phyloP scores from a whole-genome alignment of 1,140 invertebrate genomes.

The Acarapis woodi region DNA sequence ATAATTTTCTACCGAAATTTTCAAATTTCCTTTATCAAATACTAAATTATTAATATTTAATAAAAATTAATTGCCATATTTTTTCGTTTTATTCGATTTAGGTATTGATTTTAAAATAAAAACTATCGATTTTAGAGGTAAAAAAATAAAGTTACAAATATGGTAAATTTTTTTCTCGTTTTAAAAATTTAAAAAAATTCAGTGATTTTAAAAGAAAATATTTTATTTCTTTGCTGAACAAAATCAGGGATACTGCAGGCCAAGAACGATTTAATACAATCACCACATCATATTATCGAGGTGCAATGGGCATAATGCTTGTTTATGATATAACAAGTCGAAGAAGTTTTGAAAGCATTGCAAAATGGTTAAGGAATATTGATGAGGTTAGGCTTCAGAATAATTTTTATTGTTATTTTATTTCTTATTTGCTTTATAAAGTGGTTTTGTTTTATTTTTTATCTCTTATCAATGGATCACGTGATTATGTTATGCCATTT shows the following conservation, averaged over 20 bases:
- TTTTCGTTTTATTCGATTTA: conserved; percentile 17
- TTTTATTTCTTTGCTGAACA: neutral
- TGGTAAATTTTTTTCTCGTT: conserved; percentile 25
- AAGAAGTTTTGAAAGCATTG: conserved; percentile 25
- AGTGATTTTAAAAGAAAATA: neutral
- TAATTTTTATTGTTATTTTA: neutral
- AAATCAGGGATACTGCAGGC: conserved; percentile 26
- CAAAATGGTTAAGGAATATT: conserved; percentile 21
- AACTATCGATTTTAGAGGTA: conserved; percentile 85
- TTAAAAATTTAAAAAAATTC: too few relatives aligned
- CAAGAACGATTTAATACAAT: conserved; percentile 33
- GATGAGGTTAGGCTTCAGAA: conserved; percentile 12
- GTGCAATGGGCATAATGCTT: conserved; percentile 25
- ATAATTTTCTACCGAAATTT: too few relatives aligned
- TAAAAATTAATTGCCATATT: too few relatives aligned
- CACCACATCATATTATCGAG: conserved; percentile 30
- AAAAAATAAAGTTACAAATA: conserved; percentile 94
- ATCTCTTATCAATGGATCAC: conserved; percentile 1
- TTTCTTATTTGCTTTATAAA: neutral
- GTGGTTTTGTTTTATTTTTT: conserved; percentile 4
- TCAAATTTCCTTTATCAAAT: too few relatives aligned
- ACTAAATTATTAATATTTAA: too few relatives aligned
- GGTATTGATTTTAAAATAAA: conserved; percentile 98
- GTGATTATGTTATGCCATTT: conserved; percentile 12
- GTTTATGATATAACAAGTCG: conserved; percentile 25